Evolutionary conservation across 2,113 vertebrate genomes (phyloP), one percentile per base, ranked within the genome.

Genomic region (Ameiurus melas): DNA sequence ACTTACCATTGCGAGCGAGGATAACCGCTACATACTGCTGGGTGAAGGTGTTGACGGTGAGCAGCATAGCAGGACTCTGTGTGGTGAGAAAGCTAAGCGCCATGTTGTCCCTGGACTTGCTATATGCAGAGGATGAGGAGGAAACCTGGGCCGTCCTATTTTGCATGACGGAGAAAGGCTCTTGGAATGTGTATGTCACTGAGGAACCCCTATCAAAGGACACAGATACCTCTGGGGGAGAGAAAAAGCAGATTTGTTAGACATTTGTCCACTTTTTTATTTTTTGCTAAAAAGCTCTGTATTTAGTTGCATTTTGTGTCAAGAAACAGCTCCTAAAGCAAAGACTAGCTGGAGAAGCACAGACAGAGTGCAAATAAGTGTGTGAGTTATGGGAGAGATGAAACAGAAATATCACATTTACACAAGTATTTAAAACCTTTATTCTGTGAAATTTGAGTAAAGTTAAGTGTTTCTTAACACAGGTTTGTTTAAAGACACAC

Each of bases 111-210:
- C 96, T 95, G 90, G 97, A 95, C 39, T 94, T 83, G 30, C 95
- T 92, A 33, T 93, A 92, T 75, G 97, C 97, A 0, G 91, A 91
- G 62, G 97, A 97, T 85, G 96, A 95, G 20, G 96, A 94, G 92
- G 97, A 97, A 36, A 96, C 96, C 62, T 95, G 94, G 0, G 94
- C 92, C 89, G 95, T 99, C 80, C 94, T 83, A 91, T 99, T 98
- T 95, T 97, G 98, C 87, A 97, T 97, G 91, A 99, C 97, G 0
- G 97, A 98, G 91, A 98, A 98, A 4, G 97, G 97, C 89, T 99
- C 98, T 95, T 99, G 98, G 92, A 99, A 97, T 89, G 94, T 93
- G 90, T 99, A 99, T 66, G 96, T 98, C 91, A 99, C 92, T 0
- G 98, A 99, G 73, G 98, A 97, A 83, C 96, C 93, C 0, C 93